Base-by-base conservation (phyloP, 2,113 vertebrate species). In the Sitta europaea region DNA sequence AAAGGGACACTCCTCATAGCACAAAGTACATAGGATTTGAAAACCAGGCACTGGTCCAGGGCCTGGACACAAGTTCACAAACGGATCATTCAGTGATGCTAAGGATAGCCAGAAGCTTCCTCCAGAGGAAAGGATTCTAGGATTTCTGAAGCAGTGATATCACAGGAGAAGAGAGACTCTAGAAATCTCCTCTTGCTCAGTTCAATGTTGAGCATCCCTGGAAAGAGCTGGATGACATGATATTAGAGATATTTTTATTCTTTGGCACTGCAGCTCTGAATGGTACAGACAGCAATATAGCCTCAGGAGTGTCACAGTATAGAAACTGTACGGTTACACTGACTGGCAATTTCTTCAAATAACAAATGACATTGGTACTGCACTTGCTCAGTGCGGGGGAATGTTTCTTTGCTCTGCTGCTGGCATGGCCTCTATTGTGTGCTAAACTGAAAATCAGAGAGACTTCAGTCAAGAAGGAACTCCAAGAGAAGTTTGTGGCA, bases 21-120 rank as follows among this genome's bases (percentile, higher is more conserved):
- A 90, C 70, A 48, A 54, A 92, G 12, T 54, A 31, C 66, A 15
- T 48, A 67, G 54, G 78, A 94, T 96, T 88, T 94, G 84, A 96
- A 96, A 96, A 86, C 58, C 1, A 10, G 72, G 68, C 86, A 79
- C 58, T 2, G 3, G 19, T 91, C 92, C 95, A 95, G 67, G 43
- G 51, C 23, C 66, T 96, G 72, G 95, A 82, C 5, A 35, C 62
- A 66, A 50, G n/a, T 68, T 91, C 2, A 6, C 48, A 67, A 92
- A 93, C 18, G 53, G 51, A 91, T 92, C 65, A 59, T 79, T 97
- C 58, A 45, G 42, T 42, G 66, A 79, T 92, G 47, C 53, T 66
- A 63, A 63, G 33, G 71, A 53, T 45, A 94, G 57, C 57, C 57
- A 90, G 89, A 87, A 84, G 47, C 43, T 94, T 92, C 61, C 78